Percentiles rank a stretch among this genome's conserved stretches.
phyloP scores from a whole-genome alignment of 2,113 vertebrate species.

The Tychaedon coryphoeus region DNA sequence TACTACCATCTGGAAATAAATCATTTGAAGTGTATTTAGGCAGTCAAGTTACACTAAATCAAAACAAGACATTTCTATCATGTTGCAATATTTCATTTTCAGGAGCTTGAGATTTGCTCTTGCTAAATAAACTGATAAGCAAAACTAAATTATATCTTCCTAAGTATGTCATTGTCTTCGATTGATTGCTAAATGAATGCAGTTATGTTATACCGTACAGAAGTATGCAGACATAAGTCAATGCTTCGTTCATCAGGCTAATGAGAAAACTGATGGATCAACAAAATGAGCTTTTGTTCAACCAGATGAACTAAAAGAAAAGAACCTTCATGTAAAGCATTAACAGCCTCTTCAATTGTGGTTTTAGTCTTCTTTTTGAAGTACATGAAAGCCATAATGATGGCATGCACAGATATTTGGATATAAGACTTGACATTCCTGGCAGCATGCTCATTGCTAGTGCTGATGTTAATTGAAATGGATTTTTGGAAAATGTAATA shows the following conservation, averaged over 20 bases:
- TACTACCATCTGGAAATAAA: conserved; percentile 29
- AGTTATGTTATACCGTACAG: neutral
- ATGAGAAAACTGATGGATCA: conserved; percentile 10
- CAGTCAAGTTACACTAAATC: conserved; percentile 41
- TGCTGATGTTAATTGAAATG: neutral
- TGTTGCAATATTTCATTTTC: conserved; percentile 33
- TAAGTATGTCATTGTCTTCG: conserved; percentile 20
- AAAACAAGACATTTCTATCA: conserved; percentile 18
- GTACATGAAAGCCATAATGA: neutral
- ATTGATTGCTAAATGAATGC: conserved; percentile 33
- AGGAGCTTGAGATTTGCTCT: conserved; percentile 8
- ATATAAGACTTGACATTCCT: neutral
- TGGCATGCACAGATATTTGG: neutral
- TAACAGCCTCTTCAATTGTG: neutral
- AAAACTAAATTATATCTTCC: conserved; percentile 29
- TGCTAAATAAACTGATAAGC: conserved; percentile 37
- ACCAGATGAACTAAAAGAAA: conserved; percentile 27
- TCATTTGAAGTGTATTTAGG: neutral
- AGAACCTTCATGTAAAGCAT: conserved; percentile 14
- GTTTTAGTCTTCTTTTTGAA: conserved; percentile 32
- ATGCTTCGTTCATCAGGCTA: conserved; percentile 40
- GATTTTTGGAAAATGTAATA: neutral
- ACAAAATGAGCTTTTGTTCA: conserved; percentile 35
- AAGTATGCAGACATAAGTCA: neutral
- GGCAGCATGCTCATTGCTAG: neutral